Evolutionary conservation across 64 coral and sea anemone genomes (phyloP), one percentile per base, ranked within the genome.

Genomic region (Acropora tenuis): DNA sequence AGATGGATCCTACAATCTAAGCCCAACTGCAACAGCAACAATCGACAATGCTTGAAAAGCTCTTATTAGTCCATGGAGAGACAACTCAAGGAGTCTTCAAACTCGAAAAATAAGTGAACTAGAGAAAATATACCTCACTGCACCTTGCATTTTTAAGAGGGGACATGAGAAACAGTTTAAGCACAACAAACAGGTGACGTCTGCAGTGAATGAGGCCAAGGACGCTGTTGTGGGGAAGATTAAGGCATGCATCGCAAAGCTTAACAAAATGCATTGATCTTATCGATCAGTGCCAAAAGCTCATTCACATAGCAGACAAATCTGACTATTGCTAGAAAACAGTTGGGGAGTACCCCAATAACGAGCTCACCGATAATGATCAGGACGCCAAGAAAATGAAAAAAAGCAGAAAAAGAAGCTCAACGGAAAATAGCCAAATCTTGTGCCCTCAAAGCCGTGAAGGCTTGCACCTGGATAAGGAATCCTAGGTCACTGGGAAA

Each of bases 311-410:
- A 78, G 76, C 76, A 40, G 76, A 78, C 76, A 45, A 50, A 71
- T 71, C 67, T 71, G 67, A 71, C 2, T 71, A 71, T 19, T 15
- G 8, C 67, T 71, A 19, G 2, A 71, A 78, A 78, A 78, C 76
- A 8, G 76, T 78, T 2, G 76, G 76, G 76, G 76, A 78, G 30
- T n/a, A n/a, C n/a, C n/a, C n/a, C n/a, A n/a, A n/a, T n/a, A n/a
- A n/a, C n/a, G n/a, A n/a, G n/a, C n/a, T 78, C 8, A 45, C 76
- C 17, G 76, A 45, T 45, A 47, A 78, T 17, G 76, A 78, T 17
- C 43, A 78, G 67, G 67, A 71, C 67, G 67, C 67, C 67, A 71
- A 71, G 67, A 71, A 71, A 71, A 71, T 71, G 67, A n/a, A 71
- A 71, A 18, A 71, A 71, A 71, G 67, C 67, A 13, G 67, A 71